Evolutionary conservation across 2,113 vertebrate genomes (phyloP), one percentile per base, ranked within the genome.

Genomic region (Monarcha castaneiventris): DNA sequence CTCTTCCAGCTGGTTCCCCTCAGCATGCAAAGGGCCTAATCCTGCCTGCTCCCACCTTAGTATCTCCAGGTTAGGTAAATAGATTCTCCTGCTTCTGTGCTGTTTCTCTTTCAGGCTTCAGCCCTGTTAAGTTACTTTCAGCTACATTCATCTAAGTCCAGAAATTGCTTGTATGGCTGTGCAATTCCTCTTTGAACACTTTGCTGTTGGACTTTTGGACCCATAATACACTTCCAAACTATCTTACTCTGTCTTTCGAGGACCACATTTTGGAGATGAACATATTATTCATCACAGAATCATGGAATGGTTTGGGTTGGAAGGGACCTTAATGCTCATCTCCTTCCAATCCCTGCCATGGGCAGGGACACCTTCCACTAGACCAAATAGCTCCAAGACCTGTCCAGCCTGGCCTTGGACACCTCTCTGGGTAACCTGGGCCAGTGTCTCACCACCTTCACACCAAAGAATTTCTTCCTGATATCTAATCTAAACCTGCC

Each of bases 131-230:
- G 27, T n/a, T 22, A 54, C 17, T 71, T 75, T 19, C 48, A 41
- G 35, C 55, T 43, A 3, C 7, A 0, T 9, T 21, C 10, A 12
- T 10, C 0, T 3, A 32, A 37, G 15, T 37, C 26, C 39, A 63
- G 22, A 55, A 88, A 46, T 27, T 10, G 25, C 64, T 61, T 6
- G 35, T 19, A 8, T 2, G 80, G 29, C 19, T 1, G 1, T 18
- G 16, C 46, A 67, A 1, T 33, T 79, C 84, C 25, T 15, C 39
- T 77, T n/a, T 52, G 25, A 16, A 15, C 32, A 22, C 41, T 76
- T 69, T 64, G 58, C 46, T 82, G 30, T 7, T 32, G 33, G 32
- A 54, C 29, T 73, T 84, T 5, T 21, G 55, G 81, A 62, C 35
- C 43, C 43, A 15, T 14, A 80, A 82, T n/a, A 32, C 35, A 2